Evolutionary conservation across 1,140 invertebrate genomes (phyloP).

Genomic region (Leptonema lineaticorne): DNA sequence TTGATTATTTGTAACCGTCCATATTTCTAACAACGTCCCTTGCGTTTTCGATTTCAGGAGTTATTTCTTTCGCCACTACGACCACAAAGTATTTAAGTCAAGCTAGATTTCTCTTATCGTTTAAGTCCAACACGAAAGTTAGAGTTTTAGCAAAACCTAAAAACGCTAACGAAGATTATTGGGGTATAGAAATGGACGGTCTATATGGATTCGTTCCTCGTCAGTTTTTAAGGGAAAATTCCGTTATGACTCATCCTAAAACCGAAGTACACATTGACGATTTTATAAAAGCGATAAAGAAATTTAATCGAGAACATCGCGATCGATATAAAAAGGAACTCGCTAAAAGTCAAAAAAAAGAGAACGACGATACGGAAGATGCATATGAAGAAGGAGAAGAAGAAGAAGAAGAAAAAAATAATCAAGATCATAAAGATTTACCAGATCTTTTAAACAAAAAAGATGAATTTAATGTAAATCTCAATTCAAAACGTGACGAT

Average conservation of each 20-base stretch:
- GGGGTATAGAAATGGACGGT: slow-evolving; percentile 72
- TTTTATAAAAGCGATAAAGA: slow-evolving; percentile 2
- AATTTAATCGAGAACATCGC: not conserved
- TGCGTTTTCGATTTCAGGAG: slow-evolving; percentile 58
- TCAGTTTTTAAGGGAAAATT: slow-evolving; percentile 54
- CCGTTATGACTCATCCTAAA: slow-evolving; percentile 44
- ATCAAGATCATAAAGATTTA: not conserved
- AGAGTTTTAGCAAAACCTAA: slow-evolving; percentile 71
- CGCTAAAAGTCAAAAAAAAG: slow-evolving; percentile 17
- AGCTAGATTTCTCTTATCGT: slow-evolving; percentile 64
- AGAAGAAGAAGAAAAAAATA: slow-evolving; percentile 28
- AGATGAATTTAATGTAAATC: not conserved
- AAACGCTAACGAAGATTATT: slow-evolving; percentile 64
- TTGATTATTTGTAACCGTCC: too few species aligned
- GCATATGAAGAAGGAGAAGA: slow-evolving; percentile 3
- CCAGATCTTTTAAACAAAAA: not conserved
- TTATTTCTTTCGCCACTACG: slow-evolving; percentile 65
- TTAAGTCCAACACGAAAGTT: slow-evolving; percentile 62
- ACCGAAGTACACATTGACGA: slow-evolving; percentile 44
- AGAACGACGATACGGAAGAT: slow-evolving; percentile 8
- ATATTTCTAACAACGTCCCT: slow-evolving; percentile 31
- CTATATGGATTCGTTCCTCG: slow-evolving; percentile 68
- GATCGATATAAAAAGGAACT: slow-evolving; percentile 19
- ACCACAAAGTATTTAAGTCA: slow-evolving; percentile 59
- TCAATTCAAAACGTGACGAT: not conserved